phyloP scores from a whole-genome alignment of 2,797 vertebrate genomes.

The Pristis pectinata region DNA sequence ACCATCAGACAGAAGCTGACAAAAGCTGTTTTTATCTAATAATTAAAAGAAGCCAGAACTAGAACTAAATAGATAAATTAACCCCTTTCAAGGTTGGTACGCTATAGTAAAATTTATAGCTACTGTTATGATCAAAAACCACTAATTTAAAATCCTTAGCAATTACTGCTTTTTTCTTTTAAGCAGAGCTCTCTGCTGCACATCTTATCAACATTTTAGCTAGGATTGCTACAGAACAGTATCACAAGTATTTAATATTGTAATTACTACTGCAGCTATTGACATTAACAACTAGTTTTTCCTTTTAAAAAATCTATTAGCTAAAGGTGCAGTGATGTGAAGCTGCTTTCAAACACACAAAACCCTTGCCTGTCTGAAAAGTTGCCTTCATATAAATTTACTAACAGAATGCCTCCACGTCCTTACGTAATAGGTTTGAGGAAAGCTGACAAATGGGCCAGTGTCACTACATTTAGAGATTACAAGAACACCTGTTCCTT shows the following conservation, averaged over 20 bases:
- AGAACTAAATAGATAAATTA: conserved; percentile 56
- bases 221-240: conserved; percentile 64
- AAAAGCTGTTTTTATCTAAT: conserved; percentile 64
- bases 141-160: conserved; percentile 59
- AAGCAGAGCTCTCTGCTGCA: conserved; percentile 57
- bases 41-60: conserved; percentile 62
- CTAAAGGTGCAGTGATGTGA: conserved; percentile 48
- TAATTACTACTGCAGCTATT: conserved; percentile 59
- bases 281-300: conserved; percentile 53
- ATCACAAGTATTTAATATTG: conserved; percentile 62
- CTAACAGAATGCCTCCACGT: conserved; percentile 39
- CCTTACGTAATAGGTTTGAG: conserved; percentile 38
- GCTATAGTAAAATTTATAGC: conserved; percentile 62
- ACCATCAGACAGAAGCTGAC: conserved; percentile 52
- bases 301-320: conserved; percentile 39
- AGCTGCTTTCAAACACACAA: conserved; percentile 52
- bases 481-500: conserved; percentile 56
- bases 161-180: conserved; percentile 48
- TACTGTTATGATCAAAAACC: conserved; percentile 55
- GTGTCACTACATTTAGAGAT: conserved; percentile 61
- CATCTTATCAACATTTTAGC: conserved; percentile 51
- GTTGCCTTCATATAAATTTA: conserved; percentile 42
- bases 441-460: conserved; percentile 48
- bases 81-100: conserved; percentile 56
- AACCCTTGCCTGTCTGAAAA: conserved; percentile 50